phyloP scores from a whole-genome alignment of 1,140 invertebrate species.

The Scaptomyza pallida region DNA sequence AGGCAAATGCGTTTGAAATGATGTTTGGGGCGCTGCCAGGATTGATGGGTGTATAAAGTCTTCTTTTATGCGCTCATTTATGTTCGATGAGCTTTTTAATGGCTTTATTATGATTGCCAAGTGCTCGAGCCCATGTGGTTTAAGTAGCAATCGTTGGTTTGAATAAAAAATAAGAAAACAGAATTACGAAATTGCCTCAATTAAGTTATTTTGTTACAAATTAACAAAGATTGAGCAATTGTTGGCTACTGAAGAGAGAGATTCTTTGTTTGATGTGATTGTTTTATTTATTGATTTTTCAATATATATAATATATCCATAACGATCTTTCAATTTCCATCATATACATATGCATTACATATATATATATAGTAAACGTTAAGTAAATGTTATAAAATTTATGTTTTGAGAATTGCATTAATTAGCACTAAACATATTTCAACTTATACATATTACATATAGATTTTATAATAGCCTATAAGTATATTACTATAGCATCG shows the following conservation, averaged over 20 bases:
- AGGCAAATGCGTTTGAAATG: slow-evolving; percentile 73
- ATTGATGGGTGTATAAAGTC: slow-evolving; percentile 81
- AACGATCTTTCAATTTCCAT: slow-evolving; percentile 61
- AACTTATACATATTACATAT: slow-evolving; percentile 49
- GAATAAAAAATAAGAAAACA: slow-evolving; percentile 23
- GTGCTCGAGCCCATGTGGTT: slow-evolving; percentile 15
- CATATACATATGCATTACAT: slow-evolving; percentile 47
- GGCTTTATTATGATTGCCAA: slow-evolving; percentile 66
- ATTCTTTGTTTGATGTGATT: slow-evolving; percentile 49
- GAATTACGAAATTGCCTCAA: slow-evolving; percentile 33
- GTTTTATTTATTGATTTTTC: slow-evolving; percentile 75
- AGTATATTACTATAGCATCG: neutral
- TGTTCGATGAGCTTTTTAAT: slow-evolving; percentile 61
- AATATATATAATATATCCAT: slow-evolving; percentile 50
- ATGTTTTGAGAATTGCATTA: slow-evolving; percentile 73
- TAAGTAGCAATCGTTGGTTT: neutral
- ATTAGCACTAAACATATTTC: slow-evolving; percentile 74
- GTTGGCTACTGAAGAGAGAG: neutral
- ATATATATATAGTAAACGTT: slow-evolving; percentile 70
- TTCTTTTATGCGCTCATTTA: slow-evolving; percentile 78
- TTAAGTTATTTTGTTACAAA: slow-evolving; percentile 49
- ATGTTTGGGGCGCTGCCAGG: slow-evolving; percentile 60
- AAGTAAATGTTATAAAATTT: slow-evolving; percentile 79
- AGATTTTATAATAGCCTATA: slow-evolving; percentile 20
- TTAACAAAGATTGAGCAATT: slow-evolving; percentile 15